Evolutionary conservation across 1,140 invertebrate genomes (phyloP).

Genomic region (Drosophila truncata): DNA sequence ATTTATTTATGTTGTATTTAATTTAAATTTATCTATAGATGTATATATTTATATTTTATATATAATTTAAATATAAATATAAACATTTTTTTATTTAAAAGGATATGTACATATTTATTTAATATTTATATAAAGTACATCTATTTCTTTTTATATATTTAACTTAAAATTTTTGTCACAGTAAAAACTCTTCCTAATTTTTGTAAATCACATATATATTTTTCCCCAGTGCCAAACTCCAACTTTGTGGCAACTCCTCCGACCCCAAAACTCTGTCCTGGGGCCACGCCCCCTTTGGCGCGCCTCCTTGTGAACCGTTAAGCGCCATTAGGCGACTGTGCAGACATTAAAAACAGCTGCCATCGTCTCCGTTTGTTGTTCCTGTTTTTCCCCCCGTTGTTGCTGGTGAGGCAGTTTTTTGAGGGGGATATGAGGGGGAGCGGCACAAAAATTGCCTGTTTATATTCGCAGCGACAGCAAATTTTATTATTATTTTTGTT

Average conservation of each 20-base stretch:
- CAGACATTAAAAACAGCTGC: constrained; percentile 82
- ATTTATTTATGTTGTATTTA: no score
- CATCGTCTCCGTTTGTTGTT: constrained; percentile 35
- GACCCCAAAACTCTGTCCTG: constrained; percentile 11
- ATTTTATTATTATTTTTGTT: constrained; percentile 83
- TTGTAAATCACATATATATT: not conserved
- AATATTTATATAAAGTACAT: no score
- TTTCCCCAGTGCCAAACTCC: constrained; percentile 1
- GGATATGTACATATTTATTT: no score
- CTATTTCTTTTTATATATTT: not conserved
- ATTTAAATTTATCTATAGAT: no score
- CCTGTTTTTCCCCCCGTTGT: constrained; percentile 13
- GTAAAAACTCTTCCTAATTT: not conserved
- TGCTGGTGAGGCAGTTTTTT: constrained; percentile 70
- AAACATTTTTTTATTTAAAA: no score
- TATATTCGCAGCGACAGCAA: constrained; percentile 82
- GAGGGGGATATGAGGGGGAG: not conserved
- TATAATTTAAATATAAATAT: no score
- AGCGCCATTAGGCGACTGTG: constrained; percentile 77
- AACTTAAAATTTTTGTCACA: not conserved
- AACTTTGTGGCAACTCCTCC: constrained; percentile 28
- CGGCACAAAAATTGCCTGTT: constrained; percentile 78
- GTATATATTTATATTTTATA: no score
- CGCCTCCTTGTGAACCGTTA: constrained; percentile 61
- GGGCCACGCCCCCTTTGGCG: constrained; percentile 19